Evolutionary conservation across 2,888 invertebrate species (phyloP), one percentile per base, ranked within the genome.

Genomic region (Dastarcus helophoroides): DNA sequence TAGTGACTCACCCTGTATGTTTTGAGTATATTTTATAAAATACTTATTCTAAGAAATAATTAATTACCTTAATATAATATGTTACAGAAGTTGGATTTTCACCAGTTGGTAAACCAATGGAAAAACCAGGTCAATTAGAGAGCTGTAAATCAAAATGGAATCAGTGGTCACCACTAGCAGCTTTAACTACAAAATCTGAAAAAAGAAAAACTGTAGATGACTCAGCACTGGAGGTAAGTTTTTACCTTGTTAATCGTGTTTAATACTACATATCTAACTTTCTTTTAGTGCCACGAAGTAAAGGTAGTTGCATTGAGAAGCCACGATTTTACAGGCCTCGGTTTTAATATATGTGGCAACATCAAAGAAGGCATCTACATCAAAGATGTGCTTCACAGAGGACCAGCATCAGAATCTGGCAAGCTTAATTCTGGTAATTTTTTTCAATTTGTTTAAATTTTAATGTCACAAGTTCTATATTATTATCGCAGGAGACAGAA

Each of bases 321-420:
- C 37, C 78, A 82, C 28, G 89, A 89, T 62, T 86, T 88, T 61
- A 85, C 86, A 1, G 89, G 90, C 0, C 67, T 90, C 1, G 89
- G 89, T 2, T 79, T 90, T 61, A 79, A 82, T 52, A 82, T 89
- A 40, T 79, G 78, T 35, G 91, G 91, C n/a, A 89, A 86, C 45
- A 85, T 89, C 70, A 68, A 83, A 33, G 88, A 90, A 42, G 91
- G 91, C 1, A 89, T 91, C 35, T 84, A 76, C 55, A 76, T 91
- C 22, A 88, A 85, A 55, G 85, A 89, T 41, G 77, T 91, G 9
- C 68, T 88, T 29, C 76, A 85, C 50, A 74, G 84, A 40, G 90
- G 90, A 1, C 90, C 90, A 0, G 90, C 91, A 0, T 82, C 78
- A 1, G 88, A 88, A 44, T 85, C 84, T 3, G 83, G 84, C 37